Evolutionary conservation across 2,888 invertebrate species (phyloP).

Genomic region (Pristionchus exspectatus): DNA sequence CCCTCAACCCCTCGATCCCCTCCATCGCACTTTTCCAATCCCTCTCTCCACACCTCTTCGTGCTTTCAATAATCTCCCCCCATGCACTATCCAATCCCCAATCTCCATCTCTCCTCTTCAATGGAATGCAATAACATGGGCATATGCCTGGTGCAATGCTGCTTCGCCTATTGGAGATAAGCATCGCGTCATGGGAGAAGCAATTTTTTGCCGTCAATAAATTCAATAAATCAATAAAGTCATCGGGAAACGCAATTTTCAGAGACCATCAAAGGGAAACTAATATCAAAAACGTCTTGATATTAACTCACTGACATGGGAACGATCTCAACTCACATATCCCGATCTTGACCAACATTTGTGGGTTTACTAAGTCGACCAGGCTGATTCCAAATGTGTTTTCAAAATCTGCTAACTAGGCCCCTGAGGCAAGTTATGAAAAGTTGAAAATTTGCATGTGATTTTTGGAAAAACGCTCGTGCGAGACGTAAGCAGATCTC

Average conservation of each 20-base stretch:
- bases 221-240: not conserved
- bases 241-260: not conserved
- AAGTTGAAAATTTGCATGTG: no score
- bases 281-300: not conserved
- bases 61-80: slow-evolving; percentile 38
- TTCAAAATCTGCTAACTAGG: no score
- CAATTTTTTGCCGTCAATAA: not conserved
- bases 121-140: slow-evolving; percentile 14
- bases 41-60: slow-evolving; percentile 4
- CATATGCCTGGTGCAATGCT: slow-evolving; percentile 10
- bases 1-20: not conserved
- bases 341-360: no score
- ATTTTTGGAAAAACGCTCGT: no score
- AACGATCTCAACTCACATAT: no score
- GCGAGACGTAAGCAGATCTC: no score
- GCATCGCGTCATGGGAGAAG: not conserved
- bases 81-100: slow-evolving; percentile 22
- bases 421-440: no score
- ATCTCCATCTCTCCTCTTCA: not conserved
- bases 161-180: not conserved
- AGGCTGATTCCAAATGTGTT: no score
- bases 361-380: no score
- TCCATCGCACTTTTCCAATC: not conserved
- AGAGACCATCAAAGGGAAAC: not conserved
- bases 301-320: no score